Evolutionary conservation across 2,113 vertebrate genomes (phyloP).

Genomic region (Malurus melanocephalus): DNA sequence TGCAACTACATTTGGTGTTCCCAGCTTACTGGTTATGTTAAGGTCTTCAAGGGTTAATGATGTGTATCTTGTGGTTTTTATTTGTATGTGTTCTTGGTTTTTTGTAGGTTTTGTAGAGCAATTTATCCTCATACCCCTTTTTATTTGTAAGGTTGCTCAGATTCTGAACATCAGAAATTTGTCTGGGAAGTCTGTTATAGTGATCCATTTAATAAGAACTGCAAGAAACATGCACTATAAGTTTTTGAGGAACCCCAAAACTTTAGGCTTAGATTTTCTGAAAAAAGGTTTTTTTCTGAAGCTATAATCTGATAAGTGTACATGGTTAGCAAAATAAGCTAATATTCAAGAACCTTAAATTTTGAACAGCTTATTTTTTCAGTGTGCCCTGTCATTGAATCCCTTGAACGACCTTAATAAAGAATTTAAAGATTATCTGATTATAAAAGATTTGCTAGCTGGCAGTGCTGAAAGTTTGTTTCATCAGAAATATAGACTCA

Average conservation of each 20-base stretch:
- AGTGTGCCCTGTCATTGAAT: background rate
- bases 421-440: slow-evolving; percentile 29
- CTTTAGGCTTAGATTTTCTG: background rate
- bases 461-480: background rate
- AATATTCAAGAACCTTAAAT: background rate
- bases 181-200: background rate
- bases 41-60: background rate
- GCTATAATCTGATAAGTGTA: background rate
- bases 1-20: background rate
- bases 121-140: background rate
- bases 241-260: background rate
- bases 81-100: background rate
- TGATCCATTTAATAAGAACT: background rate
- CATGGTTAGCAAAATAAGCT: background rate
- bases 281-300: background rate
- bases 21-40: background rate
- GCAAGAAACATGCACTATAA: background rate
- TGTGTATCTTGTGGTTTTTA: background rate
- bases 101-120: background rate
- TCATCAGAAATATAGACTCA: slow-evolving; percentile 7
- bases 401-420: slow-evolving; percentile 4
- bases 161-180: background rate
- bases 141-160: background rate
- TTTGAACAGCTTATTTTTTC: background rate
- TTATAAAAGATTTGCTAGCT: slow-evolving; percentile 31